These are phyloP conservation scores for Mixornis gularis DNA, from an alignment of 2,113 vertebrate genomes.

Conservation along the genomic window DNA sequence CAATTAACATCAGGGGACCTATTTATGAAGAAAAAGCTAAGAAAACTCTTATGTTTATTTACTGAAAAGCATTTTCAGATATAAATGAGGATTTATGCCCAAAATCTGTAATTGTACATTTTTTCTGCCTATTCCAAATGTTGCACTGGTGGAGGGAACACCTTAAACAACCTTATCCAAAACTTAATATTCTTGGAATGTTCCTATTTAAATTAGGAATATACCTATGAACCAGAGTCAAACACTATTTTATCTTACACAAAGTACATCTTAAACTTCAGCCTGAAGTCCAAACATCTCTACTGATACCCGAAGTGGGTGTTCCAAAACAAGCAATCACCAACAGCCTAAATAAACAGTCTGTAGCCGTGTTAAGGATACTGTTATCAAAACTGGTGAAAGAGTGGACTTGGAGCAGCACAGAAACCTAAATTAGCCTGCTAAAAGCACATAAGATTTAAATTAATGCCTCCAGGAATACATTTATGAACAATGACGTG, in stretches of 20 bases:
- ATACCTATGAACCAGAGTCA: neutral
- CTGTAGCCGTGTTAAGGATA: neutral
- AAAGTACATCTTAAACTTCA: neutral
- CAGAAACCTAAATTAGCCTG: neutral
- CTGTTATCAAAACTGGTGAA: neutral
- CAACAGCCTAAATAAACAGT: neutral
- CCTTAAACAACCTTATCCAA: neutral
- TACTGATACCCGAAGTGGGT: neutral
- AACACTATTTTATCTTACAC: neutral
- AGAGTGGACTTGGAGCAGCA: neutral
- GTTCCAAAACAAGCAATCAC: neutral
- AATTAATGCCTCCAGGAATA: neutral
- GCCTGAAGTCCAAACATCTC: neutral
- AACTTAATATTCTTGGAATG: neutral
- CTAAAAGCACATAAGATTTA: neutral
- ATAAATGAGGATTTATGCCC: conserved; percentile 5
- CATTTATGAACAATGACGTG: neutral
- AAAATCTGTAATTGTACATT: neutral
- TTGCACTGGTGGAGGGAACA: neutral
- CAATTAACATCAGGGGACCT: neutral
- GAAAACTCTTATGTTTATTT: conserved; percentile 40
- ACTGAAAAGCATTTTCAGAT: conserved; percentile 42
- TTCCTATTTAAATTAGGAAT: neutral
- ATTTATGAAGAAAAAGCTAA: conserved; percentile 20
- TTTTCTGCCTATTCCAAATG: neutral